phyloP scores from a whole-genome alignment of 2,797 vertebrate genomes.

The Enteromius viviparus region DNA sequence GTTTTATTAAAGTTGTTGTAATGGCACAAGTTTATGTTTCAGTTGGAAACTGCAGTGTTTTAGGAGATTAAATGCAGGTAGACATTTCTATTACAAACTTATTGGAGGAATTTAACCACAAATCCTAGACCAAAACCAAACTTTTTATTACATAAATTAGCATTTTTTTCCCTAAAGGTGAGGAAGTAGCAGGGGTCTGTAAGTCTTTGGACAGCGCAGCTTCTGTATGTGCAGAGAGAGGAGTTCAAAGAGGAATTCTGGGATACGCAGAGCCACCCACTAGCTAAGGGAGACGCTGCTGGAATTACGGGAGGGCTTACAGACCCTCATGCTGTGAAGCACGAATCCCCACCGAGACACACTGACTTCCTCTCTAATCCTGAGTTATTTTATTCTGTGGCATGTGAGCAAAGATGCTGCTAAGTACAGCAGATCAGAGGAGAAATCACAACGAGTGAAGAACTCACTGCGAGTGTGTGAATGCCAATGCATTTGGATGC shows the following conservation, averaged over 20 bases:
- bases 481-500: not conserved
- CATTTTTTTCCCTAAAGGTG: not conserved
- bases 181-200: not conserved
- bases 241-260: slow-evolving; percentile 31
- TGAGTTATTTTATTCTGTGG: slow-evolving; percentile 16
- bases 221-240: not conserved
- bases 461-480: not conserved
- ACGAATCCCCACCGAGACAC: slow-evolving; percentile 14
- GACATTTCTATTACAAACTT: not conserved
- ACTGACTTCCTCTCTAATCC: not conserved
- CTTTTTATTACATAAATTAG: not conserved
- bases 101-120: not conserved
- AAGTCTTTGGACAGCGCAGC: not conserved
- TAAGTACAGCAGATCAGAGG: not conserved
- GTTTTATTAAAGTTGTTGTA: too few relatives aligned
- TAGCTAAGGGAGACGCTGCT: slow-evolving; percentile 14
- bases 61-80: not conserved
- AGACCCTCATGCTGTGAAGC: slow-evolving; percentile 7
- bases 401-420: not conserved
- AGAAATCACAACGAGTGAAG: not conserved
- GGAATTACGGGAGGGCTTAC: slow-evolving; percentile 34
- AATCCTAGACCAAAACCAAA: not conserved
- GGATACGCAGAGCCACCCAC: slow-evolving; percentile 25
- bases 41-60: not conserved
- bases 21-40: not conserved